Conservation (phyloP, 2,888 invertebrate genomes). For the Pasiphila rectangulata region DNA sequence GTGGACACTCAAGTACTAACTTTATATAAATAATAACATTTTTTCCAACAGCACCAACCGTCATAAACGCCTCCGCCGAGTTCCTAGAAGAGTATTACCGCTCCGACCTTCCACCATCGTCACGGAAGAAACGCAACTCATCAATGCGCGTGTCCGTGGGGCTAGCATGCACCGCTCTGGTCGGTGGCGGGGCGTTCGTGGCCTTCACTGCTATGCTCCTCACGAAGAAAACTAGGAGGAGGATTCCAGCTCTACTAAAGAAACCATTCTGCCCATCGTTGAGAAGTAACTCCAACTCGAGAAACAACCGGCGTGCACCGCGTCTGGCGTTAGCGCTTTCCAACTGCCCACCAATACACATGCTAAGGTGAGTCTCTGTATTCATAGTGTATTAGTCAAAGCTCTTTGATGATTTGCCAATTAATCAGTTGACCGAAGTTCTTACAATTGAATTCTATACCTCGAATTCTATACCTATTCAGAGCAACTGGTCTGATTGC, state of each 20-base stretch:
- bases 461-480: too few species aligned
- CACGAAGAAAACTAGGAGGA: conserved; percentile 69
- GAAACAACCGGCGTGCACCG: conserved; percentile 72
- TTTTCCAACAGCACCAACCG: conserved; percentile 70
- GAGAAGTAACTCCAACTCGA: conserved; percentile 56
- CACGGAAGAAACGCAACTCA: conserved; percentile 68
- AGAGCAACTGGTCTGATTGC: too few species aligned
- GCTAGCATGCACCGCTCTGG: conserved; percentile 64
- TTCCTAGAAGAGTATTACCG: conserved; percentile 83
- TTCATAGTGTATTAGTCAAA: neutral
- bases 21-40: too few species aligned
- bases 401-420: neutral
- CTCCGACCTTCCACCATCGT: conserved; percentile 66
- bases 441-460: too few species aligned
- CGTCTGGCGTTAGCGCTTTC: conserved; percentile 67
- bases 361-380: conserved; percentile 56
- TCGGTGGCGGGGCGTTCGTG: conserved; percentile 81
- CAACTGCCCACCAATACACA: conserved; percentile 73
- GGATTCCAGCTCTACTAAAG: conserved; percentile 69
- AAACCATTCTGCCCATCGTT: conserved; percentile 72
- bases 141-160: conserved; percentile 76
- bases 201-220: conserved; percentile 84
- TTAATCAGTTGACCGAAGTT: too few species aligned
- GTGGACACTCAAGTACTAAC: too few species aligned
- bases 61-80: conserved; percentile 81